A percentile compares a stretch with the other conserved stretches of the same genome.
Evolutionary conservation across 64 coral and sea anemone species (phyloP).

Genomic region (Montipora sp.): DNA sequence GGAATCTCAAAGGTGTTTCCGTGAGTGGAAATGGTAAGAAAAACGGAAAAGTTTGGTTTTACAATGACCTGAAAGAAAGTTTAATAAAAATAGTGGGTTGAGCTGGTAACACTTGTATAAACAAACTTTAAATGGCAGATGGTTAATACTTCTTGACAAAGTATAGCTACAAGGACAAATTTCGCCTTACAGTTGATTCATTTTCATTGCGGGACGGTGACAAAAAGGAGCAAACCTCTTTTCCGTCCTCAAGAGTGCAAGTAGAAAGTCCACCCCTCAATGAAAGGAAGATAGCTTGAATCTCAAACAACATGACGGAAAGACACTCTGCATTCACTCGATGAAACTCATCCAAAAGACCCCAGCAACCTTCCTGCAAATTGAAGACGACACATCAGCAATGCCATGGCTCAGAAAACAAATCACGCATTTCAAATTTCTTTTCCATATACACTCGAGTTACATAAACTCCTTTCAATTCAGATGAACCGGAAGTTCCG

Average conservation of each 20-base stretch:
- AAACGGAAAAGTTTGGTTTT: conserved; percentile 80
- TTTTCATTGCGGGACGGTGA: not conserved
- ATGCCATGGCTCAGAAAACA: too few relatives aligned
- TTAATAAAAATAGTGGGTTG: not conserved
- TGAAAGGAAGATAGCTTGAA: conserved; percentile 85
- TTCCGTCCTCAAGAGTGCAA: conserved; percentile 89
- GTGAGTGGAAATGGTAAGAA: conserved; percentile 73
- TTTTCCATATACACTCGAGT: too few relatives aligned
- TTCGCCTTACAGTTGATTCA: too few relatives aligned
- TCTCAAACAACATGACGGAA: conserved; percentile 84
- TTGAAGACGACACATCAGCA: not conserved
- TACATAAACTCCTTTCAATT: too few relatives aligned
- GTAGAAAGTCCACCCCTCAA: conserved; percentile 72
- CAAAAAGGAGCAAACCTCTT: conserved; percentile 66
- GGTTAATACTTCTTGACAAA: too few relatives aligned
- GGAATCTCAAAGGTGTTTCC: conserved; percentile 45
- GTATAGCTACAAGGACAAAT: too few relatives aligned
- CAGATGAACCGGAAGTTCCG: too few relatives aligned
- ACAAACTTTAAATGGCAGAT: too few relatives aligned
- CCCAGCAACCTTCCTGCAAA: conserved; percentile 96
- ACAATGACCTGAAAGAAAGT: conserved; percentile 71
- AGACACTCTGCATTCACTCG: conserved; percentile 81
- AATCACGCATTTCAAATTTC: too few relatives aligned
- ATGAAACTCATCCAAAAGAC: conserved; percentile 96
- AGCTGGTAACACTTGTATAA: too few relatives aligned